phyloP scores from a whole-genome alignment of 2,113 vertebrate species.

The Centropristis striata region DNA sequence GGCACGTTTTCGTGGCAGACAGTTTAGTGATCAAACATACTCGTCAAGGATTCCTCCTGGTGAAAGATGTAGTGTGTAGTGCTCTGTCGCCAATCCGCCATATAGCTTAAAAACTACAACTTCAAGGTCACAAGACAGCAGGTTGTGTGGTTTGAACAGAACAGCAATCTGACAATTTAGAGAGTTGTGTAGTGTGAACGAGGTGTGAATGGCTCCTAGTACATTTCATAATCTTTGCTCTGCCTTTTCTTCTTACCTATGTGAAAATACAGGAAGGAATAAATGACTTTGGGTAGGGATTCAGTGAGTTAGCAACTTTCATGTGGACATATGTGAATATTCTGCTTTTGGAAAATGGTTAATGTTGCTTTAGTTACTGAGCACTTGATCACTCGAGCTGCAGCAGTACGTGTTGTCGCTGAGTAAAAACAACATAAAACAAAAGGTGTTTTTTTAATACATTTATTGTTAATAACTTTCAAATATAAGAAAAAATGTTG shows the following conservation, averaged over 20 bases:
- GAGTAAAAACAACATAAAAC: constrained; percentile 20
- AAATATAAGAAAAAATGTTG: constrained; percentile 67
- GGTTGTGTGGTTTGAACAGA: too few relatives aligned
- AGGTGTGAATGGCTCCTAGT: not conserved
- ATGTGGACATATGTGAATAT: constrained; percentile 34
- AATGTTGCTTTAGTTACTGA: not conserved
- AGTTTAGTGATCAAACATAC: too few relatives aligned
- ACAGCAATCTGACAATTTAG: too few relatives aligned
- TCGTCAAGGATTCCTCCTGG: too few relatives aligned
- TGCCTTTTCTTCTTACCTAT: not conserved
- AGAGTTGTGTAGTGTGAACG: too few relatives aligned
- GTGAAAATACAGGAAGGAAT: not conserved
- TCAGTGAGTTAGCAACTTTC: too few relatives aligned
- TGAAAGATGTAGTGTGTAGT: too few relatives aligned
- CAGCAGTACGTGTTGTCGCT: not conserved
- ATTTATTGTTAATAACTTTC: constrained; percentile 76
- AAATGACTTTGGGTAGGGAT: too few relatives aligned
- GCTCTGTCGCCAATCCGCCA: too few relatives aligned
- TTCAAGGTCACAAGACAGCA: too few relatives aligned
- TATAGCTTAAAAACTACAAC: too few relatives aligned
- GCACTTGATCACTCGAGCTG: not conserved
- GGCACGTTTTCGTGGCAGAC: too few relatives aligned
- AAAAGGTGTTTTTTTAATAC: constrained; percentile 45
- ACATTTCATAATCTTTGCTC: not conserved
- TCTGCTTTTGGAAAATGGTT: constrained; percentile 2